phyloP scores from a whole-genome alignment of 2,797 vertebrate species.

The Sebastes nivosus region DNA sequence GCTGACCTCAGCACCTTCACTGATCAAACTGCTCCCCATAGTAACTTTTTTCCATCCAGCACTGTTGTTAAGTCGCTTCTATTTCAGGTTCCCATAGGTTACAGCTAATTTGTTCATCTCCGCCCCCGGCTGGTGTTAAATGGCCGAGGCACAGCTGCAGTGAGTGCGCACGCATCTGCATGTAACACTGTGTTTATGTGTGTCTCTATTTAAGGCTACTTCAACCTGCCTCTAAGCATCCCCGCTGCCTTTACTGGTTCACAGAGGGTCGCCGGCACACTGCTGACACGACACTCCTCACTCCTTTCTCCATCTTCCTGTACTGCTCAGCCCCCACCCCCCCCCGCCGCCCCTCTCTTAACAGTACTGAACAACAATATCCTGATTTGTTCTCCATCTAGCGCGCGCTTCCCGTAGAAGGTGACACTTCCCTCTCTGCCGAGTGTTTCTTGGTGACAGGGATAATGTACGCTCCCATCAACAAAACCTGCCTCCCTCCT shows the following conservation, averaged over 20 bases:
- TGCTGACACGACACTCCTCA: slow-evolving; percentile 37
- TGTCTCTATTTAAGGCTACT: slow-evolving; percentile 53
- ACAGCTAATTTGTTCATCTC: slow-evolving; percentile 34
- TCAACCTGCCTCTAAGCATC: slow-evolving; percentile 17
- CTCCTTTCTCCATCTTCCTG: not conserved
- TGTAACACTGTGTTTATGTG: slow-evolving; percentile 17
- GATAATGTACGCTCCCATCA: slow-evolving; percentile 68
- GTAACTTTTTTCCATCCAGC: not conserved
- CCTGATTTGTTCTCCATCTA: slow-evolving; percentile 24
- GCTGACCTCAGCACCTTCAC: not conserved
- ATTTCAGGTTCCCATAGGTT: slow-evolving; percentile 32
- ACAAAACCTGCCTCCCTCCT: slow-evolving; percentile 50
- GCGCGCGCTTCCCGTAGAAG: slow-evolving; percentile 27
- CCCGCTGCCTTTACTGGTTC: slow-evolving; percentile 59
- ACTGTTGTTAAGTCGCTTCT: not conserved
- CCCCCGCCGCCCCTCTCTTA: not conserved
- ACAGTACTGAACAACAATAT: slow-evolving; percentile 16
- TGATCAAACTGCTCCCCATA: not conserved
- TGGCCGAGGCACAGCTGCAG: slow-evolving; percentile 13
- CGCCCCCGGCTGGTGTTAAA: slow-evolving; percentile 38
- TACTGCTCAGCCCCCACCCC: not conserved
- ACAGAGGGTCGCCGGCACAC: slow-evolving; percentile 36
- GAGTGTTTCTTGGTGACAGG: slow-evolving; percentile 45
- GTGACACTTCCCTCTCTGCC: slow-evolving; percentile 43
- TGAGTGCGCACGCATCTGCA: slow-evolving; percentile 19